phyloP scores from a whole-genome alignment of 2,797 vertebrate species.

The Parauchenoglanis punctatus region DNA sequence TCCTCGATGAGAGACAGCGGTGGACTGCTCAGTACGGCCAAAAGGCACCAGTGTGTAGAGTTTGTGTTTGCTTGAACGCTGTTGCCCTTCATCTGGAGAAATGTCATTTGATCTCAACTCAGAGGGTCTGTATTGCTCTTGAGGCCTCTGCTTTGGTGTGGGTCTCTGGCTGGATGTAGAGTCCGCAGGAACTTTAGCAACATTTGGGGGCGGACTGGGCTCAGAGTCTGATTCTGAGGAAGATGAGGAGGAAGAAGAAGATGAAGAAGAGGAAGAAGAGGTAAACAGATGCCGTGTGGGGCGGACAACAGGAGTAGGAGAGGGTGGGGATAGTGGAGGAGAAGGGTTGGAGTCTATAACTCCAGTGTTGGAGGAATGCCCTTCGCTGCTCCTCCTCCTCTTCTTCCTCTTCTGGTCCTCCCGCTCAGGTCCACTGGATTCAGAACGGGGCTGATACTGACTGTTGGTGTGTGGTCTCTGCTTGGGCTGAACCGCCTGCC shows the following conservation, averaged over 20 bases:
- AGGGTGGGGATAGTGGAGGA: constrained; percentile 55
- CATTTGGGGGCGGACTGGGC: constrained; percentile 63
- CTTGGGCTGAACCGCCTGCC: constrained; percentile 57
- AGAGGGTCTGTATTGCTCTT: constrained; percentile 62
- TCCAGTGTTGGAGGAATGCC: constrained; percentile 37
- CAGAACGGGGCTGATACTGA: constrained; percentile 45
- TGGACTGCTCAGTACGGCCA: constrained; percentile 85
- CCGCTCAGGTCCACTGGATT: constrained; percentile 33
- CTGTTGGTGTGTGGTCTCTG: constrained; percentile 62
- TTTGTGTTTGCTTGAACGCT: constrained; percentile 80
- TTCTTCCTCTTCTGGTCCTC: constrained; percentile 47
- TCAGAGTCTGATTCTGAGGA: constrained; percentile 63
- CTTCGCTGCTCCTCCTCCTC: constrained; percentile 44
- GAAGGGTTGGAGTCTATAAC: constrained; percentile 52
- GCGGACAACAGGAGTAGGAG: constrained; percentile 42
- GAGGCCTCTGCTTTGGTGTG: constrained; percentile 66
- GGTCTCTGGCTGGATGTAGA: constrained; percentile 75
- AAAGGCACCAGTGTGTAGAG: constrained; percentile 96
- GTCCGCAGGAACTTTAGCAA: constrained; percentile 77
- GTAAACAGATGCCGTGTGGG: constrained; percentile 30
- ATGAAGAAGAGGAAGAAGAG: constrained; percentile 53
- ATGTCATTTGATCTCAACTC: constrained; percentile 65
- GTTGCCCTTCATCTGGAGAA: constrained; percentile 76
- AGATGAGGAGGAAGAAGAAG: constrained; percentile 52
- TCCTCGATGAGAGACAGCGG: constrained; percentile 77